These are phyloP conservation scores for Cephalopachus bancanus DNA, from an alignment of 2,797 vertebrate genomes.

Conservation along the genomic window DNA sequence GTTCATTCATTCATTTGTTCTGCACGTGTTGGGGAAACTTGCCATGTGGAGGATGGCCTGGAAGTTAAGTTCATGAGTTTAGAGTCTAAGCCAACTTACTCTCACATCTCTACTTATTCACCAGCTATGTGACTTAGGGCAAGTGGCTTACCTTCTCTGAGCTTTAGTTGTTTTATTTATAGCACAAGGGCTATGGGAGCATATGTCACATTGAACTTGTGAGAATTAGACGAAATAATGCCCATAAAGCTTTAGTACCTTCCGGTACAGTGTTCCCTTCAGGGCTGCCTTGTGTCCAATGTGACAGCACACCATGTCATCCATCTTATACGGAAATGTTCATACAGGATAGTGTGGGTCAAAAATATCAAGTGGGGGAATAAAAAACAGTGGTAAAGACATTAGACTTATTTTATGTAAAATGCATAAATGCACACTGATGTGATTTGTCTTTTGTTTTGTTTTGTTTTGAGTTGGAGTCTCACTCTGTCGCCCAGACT, in stretches of 20 bases:
- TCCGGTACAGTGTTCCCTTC: neutral
- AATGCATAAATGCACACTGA: neutral
- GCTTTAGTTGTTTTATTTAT: neutral
- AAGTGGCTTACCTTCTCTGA: neutral
- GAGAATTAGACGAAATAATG: constrained; percentile 1
- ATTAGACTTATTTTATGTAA: neutral
- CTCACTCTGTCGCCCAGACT: too few relatives aligned
- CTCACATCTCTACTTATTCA: neutral
- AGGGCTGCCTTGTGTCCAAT: neutral
- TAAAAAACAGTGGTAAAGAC: neutral
- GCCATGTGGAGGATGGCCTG: neutral
- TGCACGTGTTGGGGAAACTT: neutral
- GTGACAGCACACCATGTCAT: neutral
- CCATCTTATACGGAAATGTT: neutral
- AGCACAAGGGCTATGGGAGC: neutral
- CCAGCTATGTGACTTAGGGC: neutral
- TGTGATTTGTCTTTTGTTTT: neutral
- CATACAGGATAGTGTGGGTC: neutral
- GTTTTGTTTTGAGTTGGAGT: too few relatives aligned
- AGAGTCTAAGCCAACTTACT: neutral
- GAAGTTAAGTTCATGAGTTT: neutral
- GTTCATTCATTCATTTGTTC: neutral
- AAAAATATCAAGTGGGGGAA: neutral
- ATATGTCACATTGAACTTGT: neutral
- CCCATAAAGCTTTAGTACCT: neutral